These are phyloP conservation scores for Macrochelys suwanniensis DNA, from an alignment of 2,797 vertebrate species.

Conservation along the genomic window DNA sequence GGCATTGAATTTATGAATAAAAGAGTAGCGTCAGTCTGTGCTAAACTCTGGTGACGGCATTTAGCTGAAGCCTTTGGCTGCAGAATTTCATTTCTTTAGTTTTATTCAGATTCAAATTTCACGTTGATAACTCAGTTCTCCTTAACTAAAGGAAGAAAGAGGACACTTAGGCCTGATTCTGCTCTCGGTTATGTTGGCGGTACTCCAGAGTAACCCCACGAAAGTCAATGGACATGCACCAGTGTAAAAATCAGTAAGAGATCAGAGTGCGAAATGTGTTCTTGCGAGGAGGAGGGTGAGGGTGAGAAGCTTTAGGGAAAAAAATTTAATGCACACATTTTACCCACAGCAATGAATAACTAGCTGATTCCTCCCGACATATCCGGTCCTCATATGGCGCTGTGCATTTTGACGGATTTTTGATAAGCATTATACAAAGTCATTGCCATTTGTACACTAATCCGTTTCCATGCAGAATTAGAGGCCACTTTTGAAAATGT, in stretches of 20 bases:
- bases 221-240: constrained; percentile 13
- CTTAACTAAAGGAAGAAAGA: constrained; percentile 48
- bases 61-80: constrained; percentile 50
- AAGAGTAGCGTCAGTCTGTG: background rate
- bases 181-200: constrained; percentile 7
- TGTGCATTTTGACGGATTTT: no score
- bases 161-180: constrained; percentile 41
- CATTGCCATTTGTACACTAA: no score
- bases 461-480: background rate
- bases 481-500: background rate
- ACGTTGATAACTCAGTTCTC: constrained; percentile 57
- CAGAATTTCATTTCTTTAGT: constrained; percentile 63
- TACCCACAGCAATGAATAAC: no score
- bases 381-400: no score
- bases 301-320: no score
- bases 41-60: background rate
- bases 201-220: background rate
- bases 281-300: fast-evolving
- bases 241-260: background rate
- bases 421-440: no score
- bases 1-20: constrained; percentile 54
- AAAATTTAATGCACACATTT: no score
- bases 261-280: fast-evolving
- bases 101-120: constrained; percentile 72
- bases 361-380: no score